These are phyloP conservation scores for Caretta caretta DNA, from an alignment of 2,113 vertebrate genomes.

Conservation along the genomic window DNA sequence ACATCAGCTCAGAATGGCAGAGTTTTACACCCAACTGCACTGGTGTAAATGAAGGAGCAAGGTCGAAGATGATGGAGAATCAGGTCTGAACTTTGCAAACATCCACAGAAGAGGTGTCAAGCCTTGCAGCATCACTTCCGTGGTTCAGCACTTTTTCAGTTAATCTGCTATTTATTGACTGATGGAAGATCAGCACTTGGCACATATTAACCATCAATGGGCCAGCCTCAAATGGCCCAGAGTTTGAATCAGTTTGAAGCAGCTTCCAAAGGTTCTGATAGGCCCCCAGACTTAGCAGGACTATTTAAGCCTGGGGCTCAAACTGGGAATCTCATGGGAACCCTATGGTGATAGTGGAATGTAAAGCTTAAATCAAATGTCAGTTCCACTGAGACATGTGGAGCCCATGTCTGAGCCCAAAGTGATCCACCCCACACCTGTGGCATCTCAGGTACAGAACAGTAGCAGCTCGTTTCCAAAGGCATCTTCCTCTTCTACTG, in stretches of 20 bases:
- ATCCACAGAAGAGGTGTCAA: neutral
- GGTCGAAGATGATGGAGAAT: neutral
- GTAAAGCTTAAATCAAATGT: neutral
- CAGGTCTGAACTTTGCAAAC: neutral
- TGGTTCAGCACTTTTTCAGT: too few relatives aligned
- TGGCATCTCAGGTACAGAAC: neutral
- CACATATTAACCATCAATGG: too few relatives aligned
- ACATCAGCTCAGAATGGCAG: neutral
- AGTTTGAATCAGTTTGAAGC: neutral
- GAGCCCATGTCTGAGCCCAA: neutral
- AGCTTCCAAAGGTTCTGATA: neutral
- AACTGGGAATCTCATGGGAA: neutral
- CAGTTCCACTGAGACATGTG: neutral
- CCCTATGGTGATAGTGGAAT: neutral
- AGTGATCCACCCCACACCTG: neutral
- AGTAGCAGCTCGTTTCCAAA: neutral
- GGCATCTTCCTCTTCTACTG: rapidly evolving
- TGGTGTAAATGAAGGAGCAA: neutral
- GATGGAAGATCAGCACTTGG: neutral
- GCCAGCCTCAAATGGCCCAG: neutral
- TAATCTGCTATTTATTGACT: neutral
- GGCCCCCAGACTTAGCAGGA: neutral
- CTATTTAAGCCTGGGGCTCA: neutral
- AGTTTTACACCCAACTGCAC: neutral
- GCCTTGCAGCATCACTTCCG: neutral